Evolutionary conservation across 2,113 vertebrate species (phyloP), one percentile per base, ranked within the genome.

Genomic region (Heteronetta atricapilla): DNA sequence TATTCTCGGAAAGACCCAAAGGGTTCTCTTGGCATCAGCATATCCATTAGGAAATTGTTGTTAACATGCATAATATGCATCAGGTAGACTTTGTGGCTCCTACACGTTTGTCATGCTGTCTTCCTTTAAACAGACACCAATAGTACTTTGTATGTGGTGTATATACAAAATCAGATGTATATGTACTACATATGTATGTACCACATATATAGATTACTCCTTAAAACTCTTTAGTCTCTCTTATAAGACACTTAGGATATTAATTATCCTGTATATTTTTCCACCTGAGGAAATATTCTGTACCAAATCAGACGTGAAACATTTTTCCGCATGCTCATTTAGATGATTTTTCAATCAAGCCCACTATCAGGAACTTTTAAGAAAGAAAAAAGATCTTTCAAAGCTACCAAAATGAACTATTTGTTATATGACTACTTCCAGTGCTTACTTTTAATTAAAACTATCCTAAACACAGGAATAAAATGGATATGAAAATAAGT

Each of bases 1-100:
- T 92, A 75, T 92, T 94, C 75, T 84, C 80, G 79, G 77, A 82
- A 88, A 59, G 74, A 85, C 67, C 86, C 62, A 58, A 85, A 82
- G 58, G 74, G 31, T 86, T 62, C 55, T 56, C 90, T 69, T 93
- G 90, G 88, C 90, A 82, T 82, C 74, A 80, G 67, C 26, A 68
- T 0, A 0, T 62, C 50, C 50, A 33, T 84, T 88, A 83, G 68
- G 50, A 82, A 80, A 55, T 81, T 84, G 74, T 79, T 86, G 40
- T 72, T 88, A 79, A 81, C 42, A 67, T 72, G 46, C 7, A 1
- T 64, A 68, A 72, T 36, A 79, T 0, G 0, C 38, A 73, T 48
- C 20, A 84, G 73, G 36, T 89, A 95, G 86, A 92, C 77, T 79
- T 58, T 14, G 42, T 84, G 83, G 44, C 70, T 96, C 50, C 70